A percentile compares a stretch with the other conserved stretches of the same genome.
Conservation (phyloP, 2,797 vertebrate genomes). For the Lepidocolaptes lacrymiger region DNA sequence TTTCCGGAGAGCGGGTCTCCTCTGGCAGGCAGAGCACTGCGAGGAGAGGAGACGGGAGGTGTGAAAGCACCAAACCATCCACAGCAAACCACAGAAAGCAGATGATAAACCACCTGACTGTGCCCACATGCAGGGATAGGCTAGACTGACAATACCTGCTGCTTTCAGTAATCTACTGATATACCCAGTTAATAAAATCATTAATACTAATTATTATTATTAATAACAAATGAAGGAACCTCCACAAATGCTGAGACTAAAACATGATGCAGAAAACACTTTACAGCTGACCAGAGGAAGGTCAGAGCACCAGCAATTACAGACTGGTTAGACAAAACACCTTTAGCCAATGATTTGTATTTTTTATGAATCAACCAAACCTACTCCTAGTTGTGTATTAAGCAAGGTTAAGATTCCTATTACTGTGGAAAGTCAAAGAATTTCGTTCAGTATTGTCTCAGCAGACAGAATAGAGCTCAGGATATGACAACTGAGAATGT, state of each 20-base stretch:
- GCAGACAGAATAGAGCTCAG: neutral
- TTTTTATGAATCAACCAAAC: neutral
- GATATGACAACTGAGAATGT: neutral
- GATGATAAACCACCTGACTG: neutral
- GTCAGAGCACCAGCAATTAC: neutral
- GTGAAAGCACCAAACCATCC: neutral
- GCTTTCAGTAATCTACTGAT: neutral
- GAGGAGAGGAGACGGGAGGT: fast-evolving
- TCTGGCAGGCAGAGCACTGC: fast-evolving
- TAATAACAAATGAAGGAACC: conserved; percentile 1
- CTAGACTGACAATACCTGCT: neutral
- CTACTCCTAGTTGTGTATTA: neutral
- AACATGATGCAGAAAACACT: neutral
- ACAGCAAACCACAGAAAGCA: neutral
- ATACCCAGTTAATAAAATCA: neutral
- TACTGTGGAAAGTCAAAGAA: neutral
- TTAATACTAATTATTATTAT: neutral
- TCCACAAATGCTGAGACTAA: neutral
- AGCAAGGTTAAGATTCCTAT: neutral
- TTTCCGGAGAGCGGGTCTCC: neutral
- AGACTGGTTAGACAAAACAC: neutral
- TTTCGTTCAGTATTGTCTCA: neutral
- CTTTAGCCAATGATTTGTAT: neutral
- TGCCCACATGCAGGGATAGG: neutral
- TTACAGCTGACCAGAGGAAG: neutral